Evolutionary conservation across 2,888 invertebrate genomes (phyloP).

Genomic region (Thymelicus acteon): DNA sequence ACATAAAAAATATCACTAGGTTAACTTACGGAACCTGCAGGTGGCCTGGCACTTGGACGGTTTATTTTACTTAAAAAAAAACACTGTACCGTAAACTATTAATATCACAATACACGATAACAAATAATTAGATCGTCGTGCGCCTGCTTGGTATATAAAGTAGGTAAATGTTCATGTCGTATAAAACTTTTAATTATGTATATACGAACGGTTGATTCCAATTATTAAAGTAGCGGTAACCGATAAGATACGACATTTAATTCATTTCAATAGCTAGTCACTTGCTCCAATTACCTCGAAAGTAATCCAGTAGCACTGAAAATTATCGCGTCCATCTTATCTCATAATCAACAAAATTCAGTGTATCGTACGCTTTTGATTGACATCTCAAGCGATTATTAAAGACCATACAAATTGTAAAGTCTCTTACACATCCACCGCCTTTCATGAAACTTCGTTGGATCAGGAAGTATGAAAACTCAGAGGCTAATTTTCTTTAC

Average conservation of each 20-base stretch:
- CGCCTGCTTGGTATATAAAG: no score
- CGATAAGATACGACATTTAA: conserved; percentile 2
- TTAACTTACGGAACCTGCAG: no score
- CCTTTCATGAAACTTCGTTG: not conserved
- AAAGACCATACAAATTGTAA: not conserved
- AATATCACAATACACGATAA: no score
- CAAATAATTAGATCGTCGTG: no score
- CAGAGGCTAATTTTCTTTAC: no score
- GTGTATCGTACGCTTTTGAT: conserved; percentile 13
- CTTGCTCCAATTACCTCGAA: conserved; percentile 5
- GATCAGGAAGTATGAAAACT: no score
- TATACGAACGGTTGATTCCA: not conserved
- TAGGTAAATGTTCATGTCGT: no score
- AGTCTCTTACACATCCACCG: not conserved
- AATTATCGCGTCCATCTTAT: conserved; percentile 18
- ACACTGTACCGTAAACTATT: no score
- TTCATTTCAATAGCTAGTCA: conserved; percentile 1
- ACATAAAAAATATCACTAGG: no score
- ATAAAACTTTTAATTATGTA: no score
- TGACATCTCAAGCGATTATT: conserved; percentile 11
- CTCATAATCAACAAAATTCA: conserved; percentile 14
- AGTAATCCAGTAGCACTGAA: conserved; percentile 25
- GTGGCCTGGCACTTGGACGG: no score
- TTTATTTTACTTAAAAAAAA: no score
- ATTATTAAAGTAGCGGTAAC: not conserved